Base-by-base conservation (phyloP, 2,888 invertebrate species). In the Tridacna crocea region DNA sequence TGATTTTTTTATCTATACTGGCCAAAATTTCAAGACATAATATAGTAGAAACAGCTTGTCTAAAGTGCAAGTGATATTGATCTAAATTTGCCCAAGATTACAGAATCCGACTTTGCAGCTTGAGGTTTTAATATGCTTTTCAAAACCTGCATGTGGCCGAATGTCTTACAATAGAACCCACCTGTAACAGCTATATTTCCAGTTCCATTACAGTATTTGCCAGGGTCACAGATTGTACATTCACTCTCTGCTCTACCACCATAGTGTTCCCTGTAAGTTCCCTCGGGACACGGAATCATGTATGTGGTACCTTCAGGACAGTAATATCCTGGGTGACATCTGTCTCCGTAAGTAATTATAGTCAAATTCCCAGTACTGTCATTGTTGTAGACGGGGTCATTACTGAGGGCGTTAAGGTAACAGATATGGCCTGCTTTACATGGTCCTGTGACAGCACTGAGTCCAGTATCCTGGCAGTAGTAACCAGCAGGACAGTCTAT, bases 351-450 rank as follows among this genome's bases (percentile, higher is more conserved):
- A 2, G 84, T 76, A 46, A 94, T 90, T 22, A 92, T 85, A 10
- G 93, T 93, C 77, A 92, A 90, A 74, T 92, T 92, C 22, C 89
- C 90, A 8, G 88, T 81, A 0, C 91, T 83, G 79, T 94, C 93
- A 46, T 92, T 88, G 84, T 93, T 93, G 87, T 88, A 94, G 2
- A 94, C 92, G 0, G 93, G 93, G 82, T 93, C 93, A 13, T 88
- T 84, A 36, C 87, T 87, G 4, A 91, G 80, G 17, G 93, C 93
- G 11, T 84, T 85, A 0, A 87, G 87, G 63, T 88, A 94, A 82
- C 94, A 94, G 72, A 94, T 93, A 81, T 94, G 94, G 0, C 93
- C 94, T 2, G 92, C 93, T 66, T 90, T 91, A 84, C 94, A 94
- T 24, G 84, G 77, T 19, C 93, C 94, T 0, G 92, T 88, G 0